These are phyloP conservation scores for Phaetusa simplex DNA, from an alignment of 2,113 vertebrate genomes.

Conservation along the genomic window DNA sequence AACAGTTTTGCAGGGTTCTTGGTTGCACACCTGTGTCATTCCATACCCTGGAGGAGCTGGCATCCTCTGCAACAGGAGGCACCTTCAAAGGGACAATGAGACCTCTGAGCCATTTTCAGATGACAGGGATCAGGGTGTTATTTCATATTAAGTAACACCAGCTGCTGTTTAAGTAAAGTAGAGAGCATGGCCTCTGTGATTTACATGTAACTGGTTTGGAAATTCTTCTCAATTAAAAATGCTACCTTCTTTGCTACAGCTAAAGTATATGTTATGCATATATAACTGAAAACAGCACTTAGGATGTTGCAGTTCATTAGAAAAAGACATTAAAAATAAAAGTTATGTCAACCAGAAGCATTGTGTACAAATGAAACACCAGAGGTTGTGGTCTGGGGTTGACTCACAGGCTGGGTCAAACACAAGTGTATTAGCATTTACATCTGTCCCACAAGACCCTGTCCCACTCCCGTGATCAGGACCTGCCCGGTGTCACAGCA, in stretches of 20 bases:
- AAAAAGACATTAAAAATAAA: neutral
- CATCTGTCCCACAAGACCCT: neutral
- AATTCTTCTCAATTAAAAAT: neutral
- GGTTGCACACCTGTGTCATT: neutral
- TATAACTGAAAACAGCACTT: neutral
- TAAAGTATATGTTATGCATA: neutral
- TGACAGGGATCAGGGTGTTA: neutral
- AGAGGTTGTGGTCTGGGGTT: neutral
- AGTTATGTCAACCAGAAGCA: neutral
- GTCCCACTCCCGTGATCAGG: neutral
- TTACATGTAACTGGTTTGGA: neutral
- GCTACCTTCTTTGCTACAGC: neutral
- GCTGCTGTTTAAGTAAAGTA: neutral
- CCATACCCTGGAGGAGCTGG: neutral
- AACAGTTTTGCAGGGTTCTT: neutral
- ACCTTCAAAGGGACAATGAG: neutral
- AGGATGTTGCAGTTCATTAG: neutral
- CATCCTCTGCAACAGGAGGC: neutral
- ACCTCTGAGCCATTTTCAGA: neutral
- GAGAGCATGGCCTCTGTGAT: neutral
- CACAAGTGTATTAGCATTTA: accelerated
- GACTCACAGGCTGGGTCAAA: neutral
- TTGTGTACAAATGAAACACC: neutral
- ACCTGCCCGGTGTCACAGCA: neutral
- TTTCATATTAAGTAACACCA: neutral